Conservation (phyloP, 2,113 vertebrate genomes). For the Clarias macrocephalus region DNA sequence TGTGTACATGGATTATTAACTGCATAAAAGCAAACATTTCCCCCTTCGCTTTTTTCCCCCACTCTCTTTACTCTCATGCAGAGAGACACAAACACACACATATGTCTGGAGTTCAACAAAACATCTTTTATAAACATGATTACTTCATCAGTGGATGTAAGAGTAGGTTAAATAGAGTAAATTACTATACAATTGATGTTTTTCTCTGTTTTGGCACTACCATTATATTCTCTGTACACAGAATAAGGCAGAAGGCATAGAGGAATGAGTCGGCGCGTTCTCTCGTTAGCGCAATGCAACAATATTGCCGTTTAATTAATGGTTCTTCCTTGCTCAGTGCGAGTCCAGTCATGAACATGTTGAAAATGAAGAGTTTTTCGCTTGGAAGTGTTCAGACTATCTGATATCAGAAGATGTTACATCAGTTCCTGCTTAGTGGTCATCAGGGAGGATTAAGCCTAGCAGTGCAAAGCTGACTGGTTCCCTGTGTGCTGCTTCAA, state of each 20-base stretch:
- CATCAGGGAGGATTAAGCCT: slow-evolving; percentile 62
- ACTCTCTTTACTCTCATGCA: slow-evolving; percentile 23
- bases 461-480: slow-evolving; percentile 61
- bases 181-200: slow-evolving; percentile 6
- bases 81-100: not conserved
- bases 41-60: not conserved
- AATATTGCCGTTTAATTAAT: slow-evolving; percentile 33
- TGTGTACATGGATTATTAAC: slow-evolving; percentile 63
- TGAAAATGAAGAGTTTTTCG: slow-evolving; percentile 53
- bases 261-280: not conserved
- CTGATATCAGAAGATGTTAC: slow-evolving; percentile 67
- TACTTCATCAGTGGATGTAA: slow-evolving; percentile 13
- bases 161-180: slow-evolving; percentile 11
- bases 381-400: slow-evolving; percentile 58
- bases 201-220: not conserved
- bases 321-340: slow-evolving; percentile 12
- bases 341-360: slow-evolving; percentile 10
- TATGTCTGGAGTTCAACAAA: slow-evolving; percentile 28
- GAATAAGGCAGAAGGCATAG: not conserved
- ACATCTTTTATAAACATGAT: slow-evolving; percentile 30
- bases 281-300: slow-evolving; percentile 20
- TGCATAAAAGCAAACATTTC: slow-evolving; percentile 56
- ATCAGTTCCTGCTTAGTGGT: slow-evolving; percentile 67
- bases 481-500: slow-evolving; percentile 51
- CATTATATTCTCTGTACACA: not conserved